Evolutionary conservation across 2,113 vertebrate genomes (phyloP).

Genomic region (Podilymbus podiceps): DNA sequence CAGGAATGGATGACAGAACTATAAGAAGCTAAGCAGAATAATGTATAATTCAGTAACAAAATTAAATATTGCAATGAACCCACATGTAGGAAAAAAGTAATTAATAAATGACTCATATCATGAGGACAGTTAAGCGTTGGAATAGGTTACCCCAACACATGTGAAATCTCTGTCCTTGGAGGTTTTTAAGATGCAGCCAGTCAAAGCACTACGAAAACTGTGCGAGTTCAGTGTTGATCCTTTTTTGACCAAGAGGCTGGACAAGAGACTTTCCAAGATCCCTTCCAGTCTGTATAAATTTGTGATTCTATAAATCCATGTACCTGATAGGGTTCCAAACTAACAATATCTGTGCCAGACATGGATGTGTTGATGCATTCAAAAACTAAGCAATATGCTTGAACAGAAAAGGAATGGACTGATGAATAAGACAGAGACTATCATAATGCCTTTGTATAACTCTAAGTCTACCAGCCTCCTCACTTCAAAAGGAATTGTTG

Average conservation of each 20-base stretch:
- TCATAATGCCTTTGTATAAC: not conserved
- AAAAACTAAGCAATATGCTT: not conserved
- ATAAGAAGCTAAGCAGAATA: not conserved
- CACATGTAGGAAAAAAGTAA: not conserved
- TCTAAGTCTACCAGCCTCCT: not conserved
- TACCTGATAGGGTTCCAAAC: not conserved
- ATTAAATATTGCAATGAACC: not conserved
- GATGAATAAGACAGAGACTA: not conserved
- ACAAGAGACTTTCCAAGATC: not conserved
- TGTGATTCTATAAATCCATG: not conserved
- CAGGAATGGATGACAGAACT: not conserved
- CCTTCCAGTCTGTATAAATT: not conserved
- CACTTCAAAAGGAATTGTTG: not conserved
- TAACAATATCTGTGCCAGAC: not conserved
- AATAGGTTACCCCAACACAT: not conserved
- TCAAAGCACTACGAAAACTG: not conserved
- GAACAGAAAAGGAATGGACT: not conserved
- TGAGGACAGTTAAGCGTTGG: not conserved
- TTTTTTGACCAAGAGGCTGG: not conserved
- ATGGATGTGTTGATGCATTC: not conserved
- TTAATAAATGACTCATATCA: not conserved
- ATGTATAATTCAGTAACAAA: not conserved
- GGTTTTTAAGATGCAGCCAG: not conserved
- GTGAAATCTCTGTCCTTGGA: not conserved
- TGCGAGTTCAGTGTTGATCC: not conserved